Evolutionary conservation across 37 sponge, comb jelly and placozoan species (phyloP), one percentile per base, ranked within the genome.

Genomic region (Halisarca cf. caerulea): DNA sequence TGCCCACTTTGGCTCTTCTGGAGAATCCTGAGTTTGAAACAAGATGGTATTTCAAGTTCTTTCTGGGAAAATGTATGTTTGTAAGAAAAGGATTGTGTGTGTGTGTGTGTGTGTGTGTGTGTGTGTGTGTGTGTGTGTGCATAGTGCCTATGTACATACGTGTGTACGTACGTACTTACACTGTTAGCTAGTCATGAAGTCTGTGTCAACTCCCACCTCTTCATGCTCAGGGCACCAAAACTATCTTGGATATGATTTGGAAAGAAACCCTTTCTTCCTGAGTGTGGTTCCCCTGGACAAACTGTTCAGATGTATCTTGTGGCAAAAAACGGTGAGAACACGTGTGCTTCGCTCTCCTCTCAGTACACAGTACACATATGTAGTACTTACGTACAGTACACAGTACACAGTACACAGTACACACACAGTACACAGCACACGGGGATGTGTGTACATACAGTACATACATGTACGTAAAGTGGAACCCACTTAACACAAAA

Each of bases 1-100:
- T 71, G 40, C 23, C 85, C 20, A 25, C 69, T 11, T 82, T 87
- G 37, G 85, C 88, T 15, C 68, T 88, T 11, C 84, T 96, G 20
- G 97, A 96, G 69, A 92, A 96, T 80, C 97, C 97, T 17, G 97
- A 96, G 87, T 84, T 59, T 82, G 91, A 94, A 47, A 91, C 92
- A 23, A 79, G 97, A 85, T 96, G 97, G 97, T 96, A 96, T 88
- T 96, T 96, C 94, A 96, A 94, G 47, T 94, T 93, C 57, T 96
- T 96, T 78, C 82, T 96, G 9, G 94, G 94, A 32, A 94, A 89
- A 37, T 18, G 73, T 43, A 11, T 15, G 71, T 69, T 3, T 28
- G 37, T 36, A 6, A 18, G 45, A 62, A 62, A 30, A 20, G 64
- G 17, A 11, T 55, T 69, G 71, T 43, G 21, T 41, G 6, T 44